phyloP scores from a whole-genome alignment of 1,140 invertebrate genomes.

The Drosophila hydei region DNA sequence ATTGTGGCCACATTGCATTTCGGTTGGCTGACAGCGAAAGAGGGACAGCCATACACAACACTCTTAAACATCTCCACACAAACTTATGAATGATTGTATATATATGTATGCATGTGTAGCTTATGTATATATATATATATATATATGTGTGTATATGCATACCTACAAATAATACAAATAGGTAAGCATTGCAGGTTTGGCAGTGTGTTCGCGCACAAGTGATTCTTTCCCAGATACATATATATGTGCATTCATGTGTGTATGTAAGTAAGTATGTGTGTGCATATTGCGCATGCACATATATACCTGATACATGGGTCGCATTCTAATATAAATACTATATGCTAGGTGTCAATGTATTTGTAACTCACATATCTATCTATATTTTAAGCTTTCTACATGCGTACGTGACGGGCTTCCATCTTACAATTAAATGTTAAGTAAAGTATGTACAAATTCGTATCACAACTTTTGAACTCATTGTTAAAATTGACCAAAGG shows the following conservation, averaged over 20 bases:
- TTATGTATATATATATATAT: conserved; percentile 1
- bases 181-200: background rate
- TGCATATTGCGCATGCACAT: background rate
- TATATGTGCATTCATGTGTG: background rate
- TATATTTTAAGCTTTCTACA: too few relatives aligned
- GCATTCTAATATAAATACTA: background rate
- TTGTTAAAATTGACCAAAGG: too few relatives aligned
- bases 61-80: background rate
- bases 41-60: background rate
- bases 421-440: too few relatives aligned
- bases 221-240: background rate
- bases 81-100: too few relatives aligned
- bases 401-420: too few relatives aligned
- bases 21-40: conserved; percentile 50
- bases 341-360: background rate
- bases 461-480: too few relatives aligned
- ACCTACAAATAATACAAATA: background rate
- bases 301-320: background rate
- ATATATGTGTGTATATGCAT: background rate
- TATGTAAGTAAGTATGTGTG: background rate
- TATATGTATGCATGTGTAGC: background rate
- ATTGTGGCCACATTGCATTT: conserved; percentile 60
- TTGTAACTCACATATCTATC: too few relatives aligned
- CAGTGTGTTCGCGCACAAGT: background rate
- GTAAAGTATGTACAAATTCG: too few relatives aligned